Conservation (phyloP, 2,113 vertebrate genomes). For the Dipodomys ordii region DNA sequence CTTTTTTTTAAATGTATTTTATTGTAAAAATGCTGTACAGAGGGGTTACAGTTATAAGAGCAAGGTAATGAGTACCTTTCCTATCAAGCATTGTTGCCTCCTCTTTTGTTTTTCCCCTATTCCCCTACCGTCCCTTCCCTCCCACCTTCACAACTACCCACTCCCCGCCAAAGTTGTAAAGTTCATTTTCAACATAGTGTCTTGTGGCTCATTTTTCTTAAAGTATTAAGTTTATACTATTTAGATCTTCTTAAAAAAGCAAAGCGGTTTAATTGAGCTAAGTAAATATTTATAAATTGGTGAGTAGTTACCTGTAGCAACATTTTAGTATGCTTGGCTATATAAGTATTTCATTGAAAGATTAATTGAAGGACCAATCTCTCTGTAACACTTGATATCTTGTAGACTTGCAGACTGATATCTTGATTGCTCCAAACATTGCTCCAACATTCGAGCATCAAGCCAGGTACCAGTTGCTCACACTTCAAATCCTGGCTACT, state of each 20-base stretch:
- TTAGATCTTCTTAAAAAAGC: not conserved
- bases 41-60: no score
- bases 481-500: no score
- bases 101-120: no score
- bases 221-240: not conserved
- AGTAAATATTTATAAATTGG: not conserved
- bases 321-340: not conserved
- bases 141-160: no score
- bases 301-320: not conserved
- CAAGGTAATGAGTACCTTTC: no score
- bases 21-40: no score
- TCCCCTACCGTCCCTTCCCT: no score
- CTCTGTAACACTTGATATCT: not conserved
- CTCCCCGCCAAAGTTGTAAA: no score
- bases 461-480: not conserved
- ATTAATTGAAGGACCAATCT: not conserved
- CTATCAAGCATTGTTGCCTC: no score
- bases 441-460: not conserved
- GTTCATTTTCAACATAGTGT: no score
- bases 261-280: not conserved
- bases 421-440: not conserved
- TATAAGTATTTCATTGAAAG: not conserved
- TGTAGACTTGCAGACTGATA: not conserved
- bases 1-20: no score
- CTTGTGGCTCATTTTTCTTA: not conserved